Conservation (phyloP, 2,113 vertebrate species). For the Seriola dumerili region DNA sequence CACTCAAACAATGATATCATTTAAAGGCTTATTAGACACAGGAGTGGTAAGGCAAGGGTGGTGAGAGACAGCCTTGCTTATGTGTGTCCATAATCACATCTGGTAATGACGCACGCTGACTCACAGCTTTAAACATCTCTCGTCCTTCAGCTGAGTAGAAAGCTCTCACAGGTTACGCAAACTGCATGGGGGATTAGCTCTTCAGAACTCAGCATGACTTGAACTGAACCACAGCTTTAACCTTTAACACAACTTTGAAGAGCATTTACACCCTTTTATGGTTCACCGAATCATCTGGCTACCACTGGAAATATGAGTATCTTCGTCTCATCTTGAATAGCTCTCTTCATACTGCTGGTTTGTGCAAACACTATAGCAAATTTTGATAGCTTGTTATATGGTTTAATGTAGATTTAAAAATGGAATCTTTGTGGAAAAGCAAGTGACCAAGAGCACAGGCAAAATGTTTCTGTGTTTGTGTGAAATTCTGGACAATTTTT, state of each 20-base stretch:
- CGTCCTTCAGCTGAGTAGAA: slow-evolving; percentile 43
- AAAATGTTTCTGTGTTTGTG: not conserved
- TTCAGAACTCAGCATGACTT: slow-evolving; percentile 61
- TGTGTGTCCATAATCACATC: slow-evolving; percentile 28
- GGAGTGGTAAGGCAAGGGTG: not conserved
- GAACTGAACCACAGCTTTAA: slow-evolving; percentile 54
- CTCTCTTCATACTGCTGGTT: slow-evolving; percentile 15
- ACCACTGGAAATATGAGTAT: slow-evolving; percentile 45
- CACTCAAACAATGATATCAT: slow-evolving; percentile 46
- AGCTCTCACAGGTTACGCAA: slow-evolving; percentile 48
- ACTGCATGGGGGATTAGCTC: slow-evolving; percentile 50
- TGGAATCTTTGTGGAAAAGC: not conserved
- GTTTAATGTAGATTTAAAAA: not conserved
- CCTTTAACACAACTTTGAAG: slow-evolving; percentile 70
- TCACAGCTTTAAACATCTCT: slow-evolving; percentile 39
- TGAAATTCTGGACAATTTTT: not conserved
- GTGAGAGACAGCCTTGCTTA: not conserved
- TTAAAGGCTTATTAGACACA: not conserved
- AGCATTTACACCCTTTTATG: slow-evolving; percentile 59
- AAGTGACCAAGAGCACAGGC: not conserved
- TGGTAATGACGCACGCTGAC: slow-evolving; percentile 35
- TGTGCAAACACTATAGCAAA: not conserved
- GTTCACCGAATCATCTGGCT: slow-evolving; percentile 42
- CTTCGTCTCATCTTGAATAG: slow-evolving; percentile 25
- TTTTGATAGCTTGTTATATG: slow-evolving; percentile 20